Percentiles rank a stretch among this genome's conserved stretches.
Conservation (phyloP, 2,113 vertebrate genomes). For the Macaca nemestrina region DNA sequence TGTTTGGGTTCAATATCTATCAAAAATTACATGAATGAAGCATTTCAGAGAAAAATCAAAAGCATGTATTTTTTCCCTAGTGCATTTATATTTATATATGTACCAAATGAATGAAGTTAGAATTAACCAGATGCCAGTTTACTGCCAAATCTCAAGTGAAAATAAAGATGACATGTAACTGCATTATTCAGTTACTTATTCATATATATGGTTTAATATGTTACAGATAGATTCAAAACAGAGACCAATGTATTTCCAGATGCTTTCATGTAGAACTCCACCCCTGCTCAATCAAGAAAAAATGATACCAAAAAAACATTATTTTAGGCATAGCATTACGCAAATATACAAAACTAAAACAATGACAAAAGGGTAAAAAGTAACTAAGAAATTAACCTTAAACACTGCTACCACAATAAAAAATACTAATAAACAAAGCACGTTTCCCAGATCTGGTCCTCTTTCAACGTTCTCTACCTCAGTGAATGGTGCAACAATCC, state of each 20-base stretch:
- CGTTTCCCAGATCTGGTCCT: not conserved
- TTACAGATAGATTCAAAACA: conserved; percentile 33
- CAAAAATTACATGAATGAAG: conserved; percentile 34
- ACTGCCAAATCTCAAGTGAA: conserved; percentile 12
- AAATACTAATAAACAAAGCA: not conserved
- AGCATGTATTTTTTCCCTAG: not conserved
- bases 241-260: not conserved
- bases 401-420: not conserved
- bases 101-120: not conserved
- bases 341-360: not conserved
- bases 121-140: conserved; percentile 40
- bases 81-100: not conserved
- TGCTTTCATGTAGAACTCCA: not conserved
- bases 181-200: conserved; percentile 10
- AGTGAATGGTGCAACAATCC: not conserved
- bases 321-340: not conserved
- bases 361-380: not conserved
- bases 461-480: not conserved
- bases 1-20: not conserved
- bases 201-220: not conserved
- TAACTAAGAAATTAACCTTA: conserved; percentile 18
- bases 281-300: not conserved
- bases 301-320: not conserved
- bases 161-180: not conserved
- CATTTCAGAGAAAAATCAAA: conserved; percentile 17